Percentiles rank a stretch among this genome's conserved stretches.
Evolutionary conservation across 35 echinoderm and acorn worm genomes (phyloP).

Genomic region (Heliocidaris erythrogramma): DNA sequence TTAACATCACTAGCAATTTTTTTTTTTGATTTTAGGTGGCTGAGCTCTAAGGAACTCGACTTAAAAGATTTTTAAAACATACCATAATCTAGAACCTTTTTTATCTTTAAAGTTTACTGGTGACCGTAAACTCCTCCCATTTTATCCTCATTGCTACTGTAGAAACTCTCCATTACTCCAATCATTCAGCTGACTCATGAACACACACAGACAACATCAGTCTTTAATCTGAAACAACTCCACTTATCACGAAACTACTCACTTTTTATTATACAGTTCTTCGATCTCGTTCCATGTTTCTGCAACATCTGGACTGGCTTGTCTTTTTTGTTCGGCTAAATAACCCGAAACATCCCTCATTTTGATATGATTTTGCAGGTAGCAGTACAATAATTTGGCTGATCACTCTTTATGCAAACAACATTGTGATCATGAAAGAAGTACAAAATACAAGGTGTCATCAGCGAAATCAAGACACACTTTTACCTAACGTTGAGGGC

Average conservation of each 20-base stretch:
- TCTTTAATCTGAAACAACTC: not conserved
- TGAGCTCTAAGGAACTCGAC: too few species aligned
- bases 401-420: not conserved
- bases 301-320: slow-evolving; percentile 77
- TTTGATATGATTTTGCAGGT: slow-evolving; percentile 22
- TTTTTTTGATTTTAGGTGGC: too few species aligned
- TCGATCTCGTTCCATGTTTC: slow-evolving; percentile 89
- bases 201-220: not conserved
- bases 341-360: slow-evolving; percentile 95
- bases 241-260: slow-evolving; percentile 19
- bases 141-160: not conserved
- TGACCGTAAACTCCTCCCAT: not conserved
- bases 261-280: slow-evolving; percentile 99
- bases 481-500: too few species aligned
- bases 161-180: too few species aligned
- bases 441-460: too few species aligned
- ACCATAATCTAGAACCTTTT: too few species aligned
- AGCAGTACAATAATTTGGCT: slow-evolving; percentile 1
- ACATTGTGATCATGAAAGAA: too few species aligned
- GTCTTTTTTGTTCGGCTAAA: slow-evolving; percentile 74
- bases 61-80: too few species aligned
- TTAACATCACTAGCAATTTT: too few species aligned
- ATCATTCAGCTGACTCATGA: slow-evolving; percentile 76
- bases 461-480: too few species aligned
- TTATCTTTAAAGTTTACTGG: not conserved